Evolutionary conservation across 2,113 vertebrate genomes (phyloP).

Genomic region (Datnioides undecimradiatus): DNA sequence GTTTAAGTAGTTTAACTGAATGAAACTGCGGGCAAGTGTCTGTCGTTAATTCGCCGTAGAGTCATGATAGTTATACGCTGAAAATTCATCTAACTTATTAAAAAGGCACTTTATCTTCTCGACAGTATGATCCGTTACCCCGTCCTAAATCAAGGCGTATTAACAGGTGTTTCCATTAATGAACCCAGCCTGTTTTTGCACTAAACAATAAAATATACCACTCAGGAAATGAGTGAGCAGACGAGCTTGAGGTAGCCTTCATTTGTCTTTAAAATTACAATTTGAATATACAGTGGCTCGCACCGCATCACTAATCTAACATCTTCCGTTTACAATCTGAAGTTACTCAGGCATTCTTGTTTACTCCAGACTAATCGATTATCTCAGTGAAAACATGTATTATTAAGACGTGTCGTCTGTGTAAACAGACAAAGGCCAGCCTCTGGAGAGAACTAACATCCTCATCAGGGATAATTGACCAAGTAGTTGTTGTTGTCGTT

Average conservation of each 20-base stretch:
- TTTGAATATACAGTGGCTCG: not conserved
- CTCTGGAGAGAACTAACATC: slow-evolving; percentile 62
- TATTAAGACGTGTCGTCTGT: slow-evolving; percentile 78
- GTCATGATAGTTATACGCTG: not conserved
- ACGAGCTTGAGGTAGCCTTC: not conserved
- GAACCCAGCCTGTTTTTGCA: not conserved
- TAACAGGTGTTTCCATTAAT: slow-evolving; percentile 27
- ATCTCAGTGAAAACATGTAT: slow-evolving; percentile 78
- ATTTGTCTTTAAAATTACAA: not conserved
- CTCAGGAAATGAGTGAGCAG: not conserved
- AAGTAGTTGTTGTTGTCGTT: slow-evolving; percentile 26
- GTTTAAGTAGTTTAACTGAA: not conserved
- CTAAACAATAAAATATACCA: not conserved
- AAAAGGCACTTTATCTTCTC: not conserved
- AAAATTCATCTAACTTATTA: not conserved
- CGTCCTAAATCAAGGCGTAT: not conserved
- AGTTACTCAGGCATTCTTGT: slow-evolving; percentile 76
- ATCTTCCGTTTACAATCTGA: slow-evolving; percentile 54
- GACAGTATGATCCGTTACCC: not conserved
- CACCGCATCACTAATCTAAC: slow-evolving; percentile 42
- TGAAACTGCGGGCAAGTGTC: not conserved
- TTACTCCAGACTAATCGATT: slow-evolving; percentile 81
- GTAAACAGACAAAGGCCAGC: slow-evolving; percentile 68
- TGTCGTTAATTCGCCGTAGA: not conserved
- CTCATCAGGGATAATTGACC: slow-evolving; percentile 69